Percentiles rank a stretch among this genome's conserved stretches.
phyloP scores from a whole-genome alignment of 2,113 vertebrate genomes.

The Steatornis caripensis region DNA sequence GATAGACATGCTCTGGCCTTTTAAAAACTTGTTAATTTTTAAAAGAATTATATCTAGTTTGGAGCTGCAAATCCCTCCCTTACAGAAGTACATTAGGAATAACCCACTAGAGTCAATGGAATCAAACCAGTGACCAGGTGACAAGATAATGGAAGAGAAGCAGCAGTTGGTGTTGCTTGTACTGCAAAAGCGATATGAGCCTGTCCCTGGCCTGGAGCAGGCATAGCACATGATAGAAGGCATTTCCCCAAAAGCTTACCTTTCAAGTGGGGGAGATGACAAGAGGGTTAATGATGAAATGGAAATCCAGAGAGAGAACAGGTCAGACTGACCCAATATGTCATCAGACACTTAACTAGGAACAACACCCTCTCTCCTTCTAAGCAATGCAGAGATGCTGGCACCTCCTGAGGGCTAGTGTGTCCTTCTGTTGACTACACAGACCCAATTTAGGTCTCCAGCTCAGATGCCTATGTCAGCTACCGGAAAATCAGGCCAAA shows the following conservation, averaged over 20 bases:
- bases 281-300: background rate
- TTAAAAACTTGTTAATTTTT: background rate
- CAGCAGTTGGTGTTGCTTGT: background rate
- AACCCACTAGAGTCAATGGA: background rate
- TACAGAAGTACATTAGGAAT: background rate
- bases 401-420: background rate
- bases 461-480: background rate
- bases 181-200: background rate
- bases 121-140: background rate
- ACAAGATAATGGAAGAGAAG: background rate
- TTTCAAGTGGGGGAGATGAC: background rate
- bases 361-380: background rate
- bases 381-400: background rate
- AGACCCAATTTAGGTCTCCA: background rate
- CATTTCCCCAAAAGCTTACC: background rate
- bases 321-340: background rate
- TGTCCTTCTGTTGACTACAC: background rate
- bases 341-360: background rate
- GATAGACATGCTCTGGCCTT: background rate
- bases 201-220: background rate
- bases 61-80: background rate
- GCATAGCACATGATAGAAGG: background rate
- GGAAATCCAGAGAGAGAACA: background rate
- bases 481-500: background rate
- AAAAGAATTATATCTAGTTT: background rate